Evolutionary conservation across 2,888 invertebrate species (phyloP).

Genomic region (Acanthosoma haemorrhoidale): DNA sequence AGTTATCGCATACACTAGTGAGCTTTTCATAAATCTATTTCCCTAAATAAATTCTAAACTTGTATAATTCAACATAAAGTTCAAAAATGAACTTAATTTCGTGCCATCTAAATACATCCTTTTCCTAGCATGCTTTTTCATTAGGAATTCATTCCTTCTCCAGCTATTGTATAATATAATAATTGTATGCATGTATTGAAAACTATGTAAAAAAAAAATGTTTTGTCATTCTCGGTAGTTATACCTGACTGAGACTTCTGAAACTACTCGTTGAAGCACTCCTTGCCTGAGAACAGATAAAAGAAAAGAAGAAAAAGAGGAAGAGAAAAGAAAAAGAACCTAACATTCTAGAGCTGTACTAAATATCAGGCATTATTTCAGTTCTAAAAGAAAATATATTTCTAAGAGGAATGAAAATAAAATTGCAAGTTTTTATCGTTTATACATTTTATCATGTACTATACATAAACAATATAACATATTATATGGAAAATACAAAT

Average conservation of each 20-base stretch:
- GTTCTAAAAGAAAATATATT: neutral
- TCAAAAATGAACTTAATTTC: neutral
- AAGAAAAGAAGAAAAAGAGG: conserved; percentile 28
- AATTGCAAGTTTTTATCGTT: no score
- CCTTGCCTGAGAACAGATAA: conserved; percentile 65
- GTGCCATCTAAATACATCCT: neutral
- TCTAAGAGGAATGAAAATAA: no score
- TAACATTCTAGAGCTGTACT: neutral
- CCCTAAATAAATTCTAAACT: no score
- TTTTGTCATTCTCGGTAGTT: conserved; percentile 39
- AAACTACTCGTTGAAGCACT: conserved; percentile 85
- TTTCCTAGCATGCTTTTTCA: conserved; percentile 7
- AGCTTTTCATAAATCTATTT: no score
- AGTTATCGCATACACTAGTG: no score
- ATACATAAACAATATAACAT: no score
- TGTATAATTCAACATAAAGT: no score
- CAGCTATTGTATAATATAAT: neutral
- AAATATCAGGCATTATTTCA: neutral
- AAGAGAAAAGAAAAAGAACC: neutral
- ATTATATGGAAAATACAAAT: no score
- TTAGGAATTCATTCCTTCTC: neutral
- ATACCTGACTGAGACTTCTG: conserved; percentile 85
- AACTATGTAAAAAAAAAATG: neutral
- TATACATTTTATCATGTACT: no score
- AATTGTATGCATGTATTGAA: neutral